These are phyloP conservation scores for Caradrina kadenii DNA, from an alignment of 2,888 invertebrate genomes.

Conservation along the genomic window DNA sequence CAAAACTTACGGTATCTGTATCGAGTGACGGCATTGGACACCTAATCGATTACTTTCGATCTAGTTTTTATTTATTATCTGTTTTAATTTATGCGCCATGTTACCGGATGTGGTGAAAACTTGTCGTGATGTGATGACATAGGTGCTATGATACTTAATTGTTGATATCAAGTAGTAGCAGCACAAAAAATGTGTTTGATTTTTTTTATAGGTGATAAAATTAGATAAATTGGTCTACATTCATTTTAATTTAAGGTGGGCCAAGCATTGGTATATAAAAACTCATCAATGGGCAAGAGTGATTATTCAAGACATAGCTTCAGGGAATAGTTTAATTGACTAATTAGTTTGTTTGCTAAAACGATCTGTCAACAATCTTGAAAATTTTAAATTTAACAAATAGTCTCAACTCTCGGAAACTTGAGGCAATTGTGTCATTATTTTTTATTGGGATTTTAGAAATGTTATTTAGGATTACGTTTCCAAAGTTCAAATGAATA, in stretches of 20 bases:
- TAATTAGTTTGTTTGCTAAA: conserved; percentile 28
- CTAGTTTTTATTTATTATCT: conserved; percentile 72
- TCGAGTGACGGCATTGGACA: conserved; percentile 70
- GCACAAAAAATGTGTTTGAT: conserved; percentile 32
- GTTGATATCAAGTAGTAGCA: conserved; percentile 56
- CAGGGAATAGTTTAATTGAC: conserved; percentile 39
- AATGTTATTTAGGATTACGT: too few species aligned
- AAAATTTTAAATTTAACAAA: too few species aligned
- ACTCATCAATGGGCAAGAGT: conserved; percentile 26
- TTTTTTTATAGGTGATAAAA: conserved; percentile 27
- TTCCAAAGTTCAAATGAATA: too few species aligned
- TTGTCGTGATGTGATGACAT: conserved; percentile 69
- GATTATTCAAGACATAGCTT: conserved; percentile 47
- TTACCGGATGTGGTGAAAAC: conserved; percentile 80
- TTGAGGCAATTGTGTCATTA: too few species aligned
- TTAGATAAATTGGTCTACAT: conserved; percentile 45
- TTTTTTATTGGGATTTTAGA: too few species aligned
- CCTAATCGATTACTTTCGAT: conserved; percentile 74
- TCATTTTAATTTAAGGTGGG: conserved; percentile 34
- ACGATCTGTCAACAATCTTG: conserved; percentile 45
- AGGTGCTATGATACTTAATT: conserved; percentile 64
- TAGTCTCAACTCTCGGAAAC: too few species aligned
- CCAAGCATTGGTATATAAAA: conserved; percentile 16
- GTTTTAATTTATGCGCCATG: conserved; percentile 72
- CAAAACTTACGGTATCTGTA: conserved; percentile 69